These are phyloP conservation scores for Muscina levida DNA, from an alignment of 2,888 invertebrate genomes.

Conservation along the genomic window DNA sequence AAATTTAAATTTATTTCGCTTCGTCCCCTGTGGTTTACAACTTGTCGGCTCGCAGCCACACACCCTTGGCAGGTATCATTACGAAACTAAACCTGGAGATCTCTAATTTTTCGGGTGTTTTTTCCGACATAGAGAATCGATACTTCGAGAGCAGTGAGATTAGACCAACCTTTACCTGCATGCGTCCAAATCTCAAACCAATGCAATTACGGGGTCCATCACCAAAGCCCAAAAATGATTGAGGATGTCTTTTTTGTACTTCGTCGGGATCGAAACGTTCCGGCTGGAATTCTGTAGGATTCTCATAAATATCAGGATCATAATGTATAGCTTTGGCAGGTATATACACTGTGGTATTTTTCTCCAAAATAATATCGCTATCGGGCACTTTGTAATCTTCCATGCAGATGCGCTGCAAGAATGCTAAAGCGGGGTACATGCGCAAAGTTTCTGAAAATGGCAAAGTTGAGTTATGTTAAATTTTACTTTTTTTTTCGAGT, in stretches of 20 bases:
- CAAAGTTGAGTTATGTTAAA: background rate
- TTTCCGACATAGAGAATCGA: constrained; percentile 65
- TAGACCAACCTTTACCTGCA: constrained; percentile 75
- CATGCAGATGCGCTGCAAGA: constrained; percentile 74
- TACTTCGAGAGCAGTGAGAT: constrained; percentile 70
- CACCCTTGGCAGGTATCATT: constrained; percentile 64
- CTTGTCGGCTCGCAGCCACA: constrained; percentile 67
- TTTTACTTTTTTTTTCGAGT: no score
- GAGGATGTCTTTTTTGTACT: constrained; percentile 71
- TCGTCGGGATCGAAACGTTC: constrained; percentile 78
- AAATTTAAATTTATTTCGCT: no score
- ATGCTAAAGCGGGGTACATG: constrained; percentile 78
- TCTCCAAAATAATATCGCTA: constrained; percentile 72
- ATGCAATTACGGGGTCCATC: constrained; percentile 76
- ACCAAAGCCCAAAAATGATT: constrained; percentile 78
- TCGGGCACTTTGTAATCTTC: constrained; percentile 75
- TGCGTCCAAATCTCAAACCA: constrained; percentile 73
- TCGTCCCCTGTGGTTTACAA: no score
- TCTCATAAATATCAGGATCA: constrained; percentile 79
- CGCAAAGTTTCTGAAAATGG: constrained; percentile 38
- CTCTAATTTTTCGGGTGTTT: constrained; percentile 65
- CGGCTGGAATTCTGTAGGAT: constrained; percentile 79
- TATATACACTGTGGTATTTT: constrained; percentile 75
- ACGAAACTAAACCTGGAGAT: constrained; percentile 59
- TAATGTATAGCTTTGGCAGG: constrained; percentile 78